phyloP scores from a whole-genome alignment of 2,113 vertebrate genomes.

The Chionomys nivalis region DNA sequence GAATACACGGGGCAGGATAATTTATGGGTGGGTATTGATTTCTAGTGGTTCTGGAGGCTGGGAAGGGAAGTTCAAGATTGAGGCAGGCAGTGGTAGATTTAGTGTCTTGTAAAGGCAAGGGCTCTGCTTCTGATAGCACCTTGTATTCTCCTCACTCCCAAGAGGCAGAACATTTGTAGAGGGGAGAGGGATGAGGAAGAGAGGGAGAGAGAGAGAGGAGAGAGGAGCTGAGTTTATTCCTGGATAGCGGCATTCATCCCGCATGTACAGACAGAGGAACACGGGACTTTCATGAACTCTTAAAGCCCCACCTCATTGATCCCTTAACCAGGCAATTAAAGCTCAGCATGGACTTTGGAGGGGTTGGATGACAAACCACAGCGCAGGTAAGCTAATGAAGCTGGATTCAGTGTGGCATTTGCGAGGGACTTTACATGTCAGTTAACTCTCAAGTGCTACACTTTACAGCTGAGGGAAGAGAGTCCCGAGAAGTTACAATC shows the following conservation, averaged over 20 bases:
- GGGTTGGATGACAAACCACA: too few relatives aligned
- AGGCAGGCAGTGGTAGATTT: neutral
- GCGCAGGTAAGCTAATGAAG: neutral
- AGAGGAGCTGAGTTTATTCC: neutral
- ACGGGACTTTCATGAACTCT: neutral
- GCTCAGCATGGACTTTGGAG: neutral
- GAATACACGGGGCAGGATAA: neutral
- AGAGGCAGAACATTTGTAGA: neutral
- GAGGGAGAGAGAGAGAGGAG: too few relatives aligned
- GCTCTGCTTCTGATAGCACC: neutral
- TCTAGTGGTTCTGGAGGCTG: neutral
- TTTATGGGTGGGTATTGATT: neutral
- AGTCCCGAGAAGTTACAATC: neutral
- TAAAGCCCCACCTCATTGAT: neutral
- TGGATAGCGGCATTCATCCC: neutral
- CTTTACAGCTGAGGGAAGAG: constrained; percentile 10
- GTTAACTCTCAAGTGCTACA: neutral
- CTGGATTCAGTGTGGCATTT: neutral
- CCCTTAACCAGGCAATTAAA: neutral
- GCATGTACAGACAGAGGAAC: accelerated
- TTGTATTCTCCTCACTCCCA: neutral
- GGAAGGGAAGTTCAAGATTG: neutral
- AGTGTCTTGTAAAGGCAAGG: neutral
- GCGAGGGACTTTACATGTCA: neutral
- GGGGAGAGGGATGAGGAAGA: neutral